A percentile compares a stretch with the other conserved stretches of the same genome.
phyloP scores from a whole-genome alignment of 2,113 vertebrate genomes.

The Suricata suricatta region DNA sequence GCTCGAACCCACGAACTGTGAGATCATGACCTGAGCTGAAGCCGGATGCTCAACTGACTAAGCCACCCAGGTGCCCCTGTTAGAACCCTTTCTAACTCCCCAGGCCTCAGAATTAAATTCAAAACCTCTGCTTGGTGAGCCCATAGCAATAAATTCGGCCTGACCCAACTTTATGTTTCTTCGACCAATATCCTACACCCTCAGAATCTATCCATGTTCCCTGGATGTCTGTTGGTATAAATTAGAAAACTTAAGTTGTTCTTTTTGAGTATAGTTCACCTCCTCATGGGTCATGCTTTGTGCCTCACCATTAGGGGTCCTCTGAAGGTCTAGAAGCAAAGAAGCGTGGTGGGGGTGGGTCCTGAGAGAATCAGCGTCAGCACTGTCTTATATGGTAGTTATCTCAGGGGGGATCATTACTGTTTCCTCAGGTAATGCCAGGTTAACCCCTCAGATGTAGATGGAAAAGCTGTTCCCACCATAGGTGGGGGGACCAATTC shows the following conservation, averaged over 20 bases:
- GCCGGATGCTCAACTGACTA: too few species aligned
- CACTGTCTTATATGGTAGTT: background rate
- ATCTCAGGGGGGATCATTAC: background rate
- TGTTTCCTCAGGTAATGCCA: background rate
- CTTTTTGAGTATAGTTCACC: background rate
- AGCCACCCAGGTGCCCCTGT: background rate
- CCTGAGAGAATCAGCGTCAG: background rate
- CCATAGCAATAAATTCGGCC: background rate
- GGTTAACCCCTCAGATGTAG: background rate
- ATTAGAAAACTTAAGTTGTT: background rate
- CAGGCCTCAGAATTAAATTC: background rate
- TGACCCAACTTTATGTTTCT: background rate
- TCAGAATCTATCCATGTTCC: background rate
- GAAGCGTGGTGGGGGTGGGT: background rate
- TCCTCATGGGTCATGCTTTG: background rate
- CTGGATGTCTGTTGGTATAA: background rate
- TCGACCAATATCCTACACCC: background rate
- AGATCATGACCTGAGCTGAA: too few species aligned
- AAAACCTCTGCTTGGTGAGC: background rate
- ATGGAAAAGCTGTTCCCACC: background rate
- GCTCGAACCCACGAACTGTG: too few species aligned
- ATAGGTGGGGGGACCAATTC: background rate
- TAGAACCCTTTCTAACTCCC: background rate
- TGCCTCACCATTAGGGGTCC: background rate
- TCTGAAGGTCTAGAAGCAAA: background rate